These are phyloP conservation scores for Drosophila sechellia DNA, from an alignment of 1,140 invertebrate species.

Conservation along the genomic window DNA sequence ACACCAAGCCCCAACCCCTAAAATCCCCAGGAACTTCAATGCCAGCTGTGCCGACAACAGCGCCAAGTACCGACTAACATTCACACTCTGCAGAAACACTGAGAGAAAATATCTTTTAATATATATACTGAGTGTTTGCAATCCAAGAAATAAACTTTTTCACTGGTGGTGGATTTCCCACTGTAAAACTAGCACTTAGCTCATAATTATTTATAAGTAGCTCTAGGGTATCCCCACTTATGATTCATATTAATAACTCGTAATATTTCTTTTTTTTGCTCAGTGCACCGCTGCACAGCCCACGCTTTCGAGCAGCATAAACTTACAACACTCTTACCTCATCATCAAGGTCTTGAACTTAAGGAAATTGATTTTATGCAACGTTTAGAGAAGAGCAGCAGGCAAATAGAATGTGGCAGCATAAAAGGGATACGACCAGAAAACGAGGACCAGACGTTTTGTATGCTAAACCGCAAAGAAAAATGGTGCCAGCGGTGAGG, in stretches of 20 bases:
- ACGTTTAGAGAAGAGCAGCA: constrained; percentile 29
- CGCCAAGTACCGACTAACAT: constrained; percentile 30
- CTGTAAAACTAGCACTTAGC: too few relatives aligned
- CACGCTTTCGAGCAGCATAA: constrained; percentile 42
- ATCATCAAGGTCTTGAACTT: constrained; percentile 61
- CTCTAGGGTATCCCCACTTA: too few relatives aligned
- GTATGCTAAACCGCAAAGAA: constrained; percentile 73
- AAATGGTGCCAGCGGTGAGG: constrained; percentile 47
- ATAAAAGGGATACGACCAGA: background rate
- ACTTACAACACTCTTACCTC: constrained; percentile 79
- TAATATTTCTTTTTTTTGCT: too few relatives aligned
- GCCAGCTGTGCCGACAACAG: constrained; percentile 49
- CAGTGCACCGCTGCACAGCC: constrained; percentile 2
- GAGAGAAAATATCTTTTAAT: background rate
- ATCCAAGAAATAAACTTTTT: too few relatives aligned
- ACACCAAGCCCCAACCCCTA: background rate
- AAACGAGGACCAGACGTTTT: constrained; percentile 19
- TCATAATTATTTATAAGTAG: too few relatives aligned
- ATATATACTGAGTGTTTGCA: too few relatives aligned
- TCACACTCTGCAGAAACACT: constrained; percentile 16
- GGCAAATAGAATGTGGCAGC: constrained; percentile 17
- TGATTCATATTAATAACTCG: too few relatives aligned
- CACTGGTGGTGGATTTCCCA: too few relatives aligned
- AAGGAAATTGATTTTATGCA: constrained; percentile 80
- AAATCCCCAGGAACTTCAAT: constrained; percentile 6